Base-by-base conservation (phyloP, 1,140 invertebrate genomes). In the Asbolus verrucosus region DNA sequence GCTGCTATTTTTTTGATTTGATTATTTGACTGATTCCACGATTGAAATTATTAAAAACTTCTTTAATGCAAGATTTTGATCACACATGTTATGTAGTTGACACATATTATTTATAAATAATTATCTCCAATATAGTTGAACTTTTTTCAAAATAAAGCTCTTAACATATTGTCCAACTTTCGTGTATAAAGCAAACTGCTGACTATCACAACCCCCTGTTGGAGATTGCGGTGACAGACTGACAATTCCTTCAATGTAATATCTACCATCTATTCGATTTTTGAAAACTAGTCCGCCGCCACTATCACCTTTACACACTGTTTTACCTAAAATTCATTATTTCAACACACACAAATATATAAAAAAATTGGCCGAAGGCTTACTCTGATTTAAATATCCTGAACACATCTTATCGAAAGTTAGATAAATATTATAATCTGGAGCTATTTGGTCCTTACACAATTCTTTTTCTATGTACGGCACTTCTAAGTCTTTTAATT, bases 231-330 rank as follows among this genome's bases (percentile, higher is more conserved):
- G 62, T 21, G 36, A 11, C 5, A 74, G 27, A 68, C 70, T 75
- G 2, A 77, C 71, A 9, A 77, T 63, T n/a, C 76, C 76, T n/a
- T 67, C 65, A 1, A 77, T 19, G 61, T 67, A 76, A 70, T 65
- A 76, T 18, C 70, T 46, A 24, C 43, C n/a, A n/a, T n/a, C n/a
- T 16, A 1, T 67, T 67, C 16, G 46, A 59, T 39, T 60, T 50
- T 27, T n/a, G n/a, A 77, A 65, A 0, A 69, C 71, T 21, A 77
- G 67, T 9, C 67, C 74, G 9, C 76, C 76, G 8, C 76, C 76
- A 68, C 76, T 77, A 31, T 77, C 76, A 18, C 76, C 76, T 59
- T 60, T 38, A 36, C 76, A 77, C n/a, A 75, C 74, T 30, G 69
- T 54, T 15, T 46, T 75, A 60, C 72, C 76, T 77, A 33, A 43